Evolutionary conservation across 2,888 invertebrate genomes (phyloP).

Genomic region (Crepidodera aurea): DNA sequence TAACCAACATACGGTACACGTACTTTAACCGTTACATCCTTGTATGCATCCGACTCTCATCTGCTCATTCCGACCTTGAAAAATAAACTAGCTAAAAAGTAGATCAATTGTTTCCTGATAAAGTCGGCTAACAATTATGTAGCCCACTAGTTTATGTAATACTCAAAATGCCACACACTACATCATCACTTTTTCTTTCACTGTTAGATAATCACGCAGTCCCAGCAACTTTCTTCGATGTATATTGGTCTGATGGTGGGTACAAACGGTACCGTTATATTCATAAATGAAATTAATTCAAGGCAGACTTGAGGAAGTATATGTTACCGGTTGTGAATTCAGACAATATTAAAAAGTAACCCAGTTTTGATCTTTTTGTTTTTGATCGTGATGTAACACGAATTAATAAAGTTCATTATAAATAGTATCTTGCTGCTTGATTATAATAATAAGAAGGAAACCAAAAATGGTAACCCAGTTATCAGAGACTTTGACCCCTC

Average conservation of each 20-base stretch:
- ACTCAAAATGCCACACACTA: slow-evolving; percentile 11
- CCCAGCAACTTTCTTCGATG: slow-evolving; percentile 34
- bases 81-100: background rate
- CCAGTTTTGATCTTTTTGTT: background rate
- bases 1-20: too few species aligned
- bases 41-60: too few species aligned
- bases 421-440: too few species aligned
- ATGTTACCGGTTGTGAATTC: background rate
- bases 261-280: slow-evolving; percentile 43
- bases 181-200: slow-evolving; percentile 39
- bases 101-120: too few species aligned
- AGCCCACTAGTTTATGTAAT: background rate
- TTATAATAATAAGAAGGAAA: too few species aligned
- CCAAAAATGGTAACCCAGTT: too few species aligned
- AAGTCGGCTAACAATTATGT: too few species aligned
- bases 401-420: too few species aligned
- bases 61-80: background rate
- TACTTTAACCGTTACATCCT: too few species aligned
- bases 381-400: too few species aligned
- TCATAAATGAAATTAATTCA: background rate
- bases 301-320: background rate
- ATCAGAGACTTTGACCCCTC: too few species aligned
- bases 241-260: background rate
- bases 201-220: slow-evolving; percentile 36
- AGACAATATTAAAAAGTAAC: background rate